Percentiles rank a stretch among this genome's conserved stretches.
Evolutionary conservation across 2,888 invertebrate genomes (phyloP).

Genomic region (Anoncus sp.): DNA sequence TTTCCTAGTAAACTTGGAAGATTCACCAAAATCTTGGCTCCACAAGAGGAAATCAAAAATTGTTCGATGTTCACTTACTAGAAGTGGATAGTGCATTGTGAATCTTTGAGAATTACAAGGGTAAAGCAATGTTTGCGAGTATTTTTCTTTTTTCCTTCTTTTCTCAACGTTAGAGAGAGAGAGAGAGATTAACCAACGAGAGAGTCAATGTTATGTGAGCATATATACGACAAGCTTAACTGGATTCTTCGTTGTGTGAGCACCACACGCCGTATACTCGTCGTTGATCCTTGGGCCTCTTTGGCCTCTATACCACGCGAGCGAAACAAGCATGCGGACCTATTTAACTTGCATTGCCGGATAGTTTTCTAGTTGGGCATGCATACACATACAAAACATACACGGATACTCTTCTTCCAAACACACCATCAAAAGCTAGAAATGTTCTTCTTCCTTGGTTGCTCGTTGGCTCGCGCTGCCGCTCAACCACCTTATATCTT

Average conservation of each 20-base stretch:
- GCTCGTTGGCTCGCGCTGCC: conserved; percentile 66
- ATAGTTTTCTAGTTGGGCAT: conserved; percentile 20
- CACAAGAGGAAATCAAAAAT: no score
- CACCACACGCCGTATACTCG: conserved; percentile 55
- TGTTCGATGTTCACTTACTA: no score
- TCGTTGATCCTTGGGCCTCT: conserved; percentile 56
- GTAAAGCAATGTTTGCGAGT: not conserved
- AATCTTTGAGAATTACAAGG: not conserved
- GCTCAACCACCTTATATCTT: conserved; percentile 25
- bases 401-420: not conserved
- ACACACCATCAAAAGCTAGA: conserved; percentile 21
- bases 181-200: conserved; percentile 3
- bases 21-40: no score
- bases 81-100: no score
- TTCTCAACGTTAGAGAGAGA: not conserved
- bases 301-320: conserved; percentile 53
- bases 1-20: no score
- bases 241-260: conserved; percentile 50
- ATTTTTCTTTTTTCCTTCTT: not conserved
- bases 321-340: conserved; percentile 58
- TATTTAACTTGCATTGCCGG: conserved; percentile 45
- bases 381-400: not conserved
- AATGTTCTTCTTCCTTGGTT: conserved; percentile 67
- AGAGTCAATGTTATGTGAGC: conserved; percentile 26
- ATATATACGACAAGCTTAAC: conserved; percentile 38